Base-by-base conservation (phyloP, 2,888 invertebrate species). In the Calephelis perditalis region DNA sequence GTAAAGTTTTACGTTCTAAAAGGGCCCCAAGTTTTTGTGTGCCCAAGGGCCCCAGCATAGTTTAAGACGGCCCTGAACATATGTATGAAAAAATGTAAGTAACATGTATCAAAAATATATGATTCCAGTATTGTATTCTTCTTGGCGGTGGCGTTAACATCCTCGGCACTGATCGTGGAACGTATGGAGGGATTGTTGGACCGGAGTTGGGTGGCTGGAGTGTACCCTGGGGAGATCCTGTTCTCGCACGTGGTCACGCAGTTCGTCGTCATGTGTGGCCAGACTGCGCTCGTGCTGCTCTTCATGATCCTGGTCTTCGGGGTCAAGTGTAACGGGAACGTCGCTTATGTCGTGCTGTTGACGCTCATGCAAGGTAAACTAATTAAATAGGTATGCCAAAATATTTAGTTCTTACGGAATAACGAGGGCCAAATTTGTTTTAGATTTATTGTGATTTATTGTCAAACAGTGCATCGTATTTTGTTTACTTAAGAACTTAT, bases 191-290 rank as follows among this genome's bases (percentile, higher is more conserved):
- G 98, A 3, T 91, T 98, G 44, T 84, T 98, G 72, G 98, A 98
- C 89, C 92, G 98, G 67, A 97, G 97, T 60, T 96, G 97, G 95
- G 98, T 98, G 47, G 97, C 98, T 54, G 98, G 98, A 63, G 98
- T 98, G 49, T 94, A 96, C 0, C 96, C 97, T 0, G 95, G 95
- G 7, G 98, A 98, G 92, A 96, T 98, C 73, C 93, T 98, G 70
- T 95, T 98, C 82, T 97, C 97, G 0, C 98, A 98, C 86, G 97
- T 98, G 61, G 92, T 97, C 59, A 97, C 98, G 0, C 98, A 98
- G 91, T 97, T 98, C 83, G 95, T 98, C 64, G 97, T 98, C 35
- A 97, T 98, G 96, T 95, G 96, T 70, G 97, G 98, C 0, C 98
- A 98, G 91, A 98, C 98, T 0, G 94, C 96, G 0, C 90, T 98